Evolutionary conservation across 2,797 vertebrate genomes (phyloP), one percentile per base, ranked within the genome.

Genomic region (Sciaenops ocellatus): DNA sequence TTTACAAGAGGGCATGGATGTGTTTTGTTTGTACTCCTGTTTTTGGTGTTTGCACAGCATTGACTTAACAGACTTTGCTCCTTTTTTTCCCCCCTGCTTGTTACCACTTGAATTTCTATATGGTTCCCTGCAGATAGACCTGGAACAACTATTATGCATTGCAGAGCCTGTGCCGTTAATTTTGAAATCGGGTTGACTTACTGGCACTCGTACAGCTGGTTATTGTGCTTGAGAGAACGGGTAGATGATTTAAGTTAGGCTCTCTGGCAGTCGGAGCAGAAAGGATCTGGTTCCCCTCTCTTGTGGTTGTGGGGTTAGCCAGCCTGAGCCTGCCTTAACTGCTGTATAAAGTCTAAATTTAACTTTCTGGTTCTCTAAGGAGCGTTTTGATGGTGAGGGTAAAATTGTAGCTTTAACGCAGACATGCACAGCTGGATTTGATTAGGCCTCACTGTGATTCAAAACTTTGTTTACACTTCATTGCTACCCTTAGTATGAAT

Each of bases 271-370:
- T 72, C 16, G 6, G 26, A 62, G 71, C 87, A 77, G 77, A 64
- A 80, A 74, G 69, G 82, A 81, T 87, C 83, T 80, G 86, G 55
- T 84, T 86, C 82, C 70, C 72, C 72, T 90, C 87, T 92, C 71
- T 88, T 93, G 90, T 92, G 92, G 91, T 90, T 81, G 56, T 62
- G 66, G 82, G 84, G 76, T 89, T 83, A 81, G 83, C 80, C 67
- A 55, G 84, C 69, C 73, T 20, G 51, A 85, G 83, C 66, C 73
- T 79, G 83, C 60, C 78, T 74, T 79, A 79, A 89, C 84, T 90
- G 87, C 90, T 87, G 78, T 84, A 90, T 91, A 89, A 91, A 88
- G 71, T 85, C 84, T 93, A 94, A 90, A 93, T 93, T 88, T 95
- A 93, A 82, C 83, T 86, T 70, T 70, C 51, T 56, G 73, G 75